Conservation (phyloP, 1,140 invertebrate species). For the Zaprionus camerounensis region DNA sequence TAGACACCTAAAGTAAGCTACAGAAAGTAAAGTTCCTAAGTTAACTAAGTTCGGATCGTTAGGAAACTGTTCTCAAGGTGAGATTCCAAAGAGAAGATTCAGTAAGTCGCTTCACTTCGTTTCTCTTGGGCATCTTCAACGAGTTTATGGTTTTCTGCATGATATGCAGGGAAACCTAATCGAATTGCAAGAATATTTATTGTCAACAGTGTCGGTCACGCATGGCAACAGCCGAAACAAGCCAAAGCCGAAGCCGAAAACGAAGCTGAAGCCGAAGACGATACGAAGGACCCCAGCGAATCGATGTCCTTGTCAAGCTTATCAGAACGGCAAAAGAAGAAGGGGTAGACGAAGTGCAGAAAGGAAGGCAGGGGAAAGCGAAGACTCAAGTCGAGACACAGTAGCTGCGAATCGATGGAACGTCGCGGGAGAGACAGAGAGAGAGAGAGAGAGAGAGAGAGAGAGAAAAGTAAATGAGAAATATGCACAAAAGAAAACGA, state of each 20-base stretch:
- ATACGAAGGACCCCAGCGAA: neutral
- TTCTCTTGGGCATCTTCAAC: too few species aligned
- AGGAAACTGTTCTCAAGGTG: neutral
- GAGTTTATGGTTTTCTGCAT: too few species aligned
- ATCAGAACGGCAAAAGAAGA: slow-evolving; percentile 46
- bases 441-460: slow-evolving; percentile 33
- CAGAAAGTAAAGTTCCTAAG: too few species aligned
- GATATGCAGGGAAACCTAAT: too few species aligned
- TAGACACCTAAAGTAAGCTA: too few species aligned
- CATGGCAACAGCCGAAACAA: slow-evolving; percentile 46
- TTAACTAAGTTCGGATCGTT: neutral
- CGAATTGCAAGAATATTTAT: slow-evolving; percentile 63
- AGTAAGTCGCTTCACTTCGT: too few species aligned
- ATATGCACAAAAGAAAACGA: slow-evolving; percentile 73
- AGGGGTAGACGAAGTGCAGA: neutral
- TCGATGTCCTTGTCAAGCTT: slow-evolving; percentile 42
- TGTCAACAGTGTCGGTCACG: slow-evolving; percentile 63
- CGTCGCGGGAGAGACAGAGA: neutral
- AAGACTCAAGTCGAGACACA: neutral
- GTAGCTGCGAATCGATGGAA: slow-evolving; percentile 22
- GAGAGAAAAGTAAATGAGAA: slow-evolving; percentile 60
- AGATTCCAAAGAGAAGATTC: neutral
- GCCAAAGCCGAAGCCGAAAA: neutral
- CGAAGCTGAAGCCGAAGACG: neutral
- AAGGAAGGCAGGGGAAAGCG: neutral